A percentile compares a stretch with the other conserved stretches of the same genome.
Evolutionary conservation across 2,797 vertebrate genomes (phyloP).

Genomic region (Micromesistius poutassou): DNA sequence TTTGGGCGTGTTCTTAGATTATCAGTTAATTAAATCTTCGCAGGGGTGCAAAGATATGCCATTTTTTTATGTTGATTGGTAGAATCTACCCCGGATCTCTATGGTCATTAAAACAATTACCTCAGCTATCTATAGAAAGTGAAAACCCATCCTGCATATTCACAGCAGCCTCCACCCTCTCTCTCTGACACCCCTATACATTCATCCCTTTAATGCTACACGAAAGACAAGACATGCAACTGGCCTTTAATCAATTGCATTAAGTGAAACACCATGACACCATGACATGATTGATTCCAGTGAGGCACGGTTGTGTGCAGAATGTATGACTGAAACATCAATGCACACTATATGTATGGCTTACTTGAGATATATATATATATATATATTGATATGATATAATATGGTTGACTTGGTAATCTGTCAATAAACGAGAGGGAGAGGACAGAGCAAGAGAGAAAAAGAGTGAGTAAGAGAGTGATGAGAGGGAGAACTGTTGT

Average conservation of each 20-base stretch:
- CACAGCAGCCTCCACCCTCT: background rate
- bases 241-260: background rate
- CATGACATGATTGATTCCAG: background rate
- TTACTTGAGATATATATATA: too few relatives aligned
- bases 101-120: constrained; percentile 11
- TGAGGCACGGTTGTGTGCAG: background rate
- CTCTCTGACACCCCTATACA: background rate
- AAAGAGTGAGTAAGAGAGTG: too few relatives aligned
- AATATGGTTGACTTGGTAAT: too few relatives aligned
- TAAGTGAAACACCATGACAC: background rate
- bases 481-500: background rate
- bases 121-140: background rate
- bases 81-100: constrained; percentile 28
- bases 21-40: constrained; percentile 46
- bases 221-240: background rate
- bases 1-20: constrained; percentile 24
- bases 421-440: too few relatives aligned
- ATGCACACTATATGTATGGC: too few relatives aligned
- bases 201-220: background rate
- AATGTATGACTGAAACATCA: background rate
- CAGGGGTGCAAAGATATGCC: background rate
- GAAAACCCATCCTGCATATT: background rate
- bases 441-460: too few relatives aligned
- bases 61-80: constrained; percentile 20
- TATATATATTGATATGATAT: too few relatives aligned